Evolutionary conservation across 1,140 invertebrate species (phyloP).

Genomic region (Drosophila neocordata): DNA sequence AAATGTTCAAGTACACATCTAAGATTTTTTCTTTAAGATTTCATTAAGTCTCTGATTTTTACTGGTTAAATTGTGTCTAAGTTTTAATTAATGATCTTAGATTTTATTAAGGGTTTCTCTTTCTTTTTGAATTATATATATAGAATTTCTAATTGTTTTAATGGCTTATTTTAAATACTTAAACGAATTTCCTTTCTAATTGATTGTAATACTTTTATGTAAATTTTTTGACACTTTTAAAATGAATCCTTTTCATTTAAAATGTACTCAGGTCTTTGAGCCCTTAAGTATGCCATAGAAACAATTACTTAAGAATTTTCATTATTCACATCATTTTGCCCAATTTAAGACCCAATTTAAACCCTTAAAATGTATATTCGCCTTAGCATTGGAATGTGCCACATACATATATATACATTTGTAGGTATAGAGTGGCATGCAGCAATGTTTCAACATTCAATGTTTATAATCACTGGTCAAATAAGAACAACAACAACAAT

Average conservation of each 20-base stretch:
- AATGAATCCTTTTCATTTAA: not conserved
- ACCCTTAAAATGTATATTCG: not conserved
- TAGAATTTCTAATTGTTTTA: no score
- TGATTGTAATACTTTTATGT: not conserved
- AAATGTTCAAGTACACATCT: no score
- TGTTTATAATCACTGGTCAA: constrained; percentile 46
- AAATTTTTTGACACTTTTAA: not conserved
- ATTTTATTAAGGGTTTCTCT: no score
- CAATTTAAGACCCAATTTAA: constrained; percentile 1
- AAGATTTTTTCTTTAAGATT: no score
- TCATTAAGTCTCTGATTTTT: no score
- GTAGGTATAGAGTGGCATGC: constrained; percentile 28
- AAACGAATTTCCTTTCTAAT: no score
- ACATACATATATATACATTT: no score
- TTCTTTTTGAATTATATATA: no score
- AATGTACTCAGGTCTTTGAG: not conserved
- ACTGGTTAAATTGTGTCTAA: no score
- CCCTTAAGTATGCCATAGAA: not conserved
- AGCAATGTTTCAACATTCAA: constrained; percentile 35
- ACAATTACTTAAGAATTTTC: not conserved
- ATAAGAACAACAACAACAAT: constrained; percentile 16
- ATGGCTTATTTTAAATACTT: no score
- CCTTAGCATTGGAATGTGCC: not conserved
- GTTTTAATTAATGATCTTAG: no score
- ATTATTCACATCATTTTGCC: not conserved